Evolutionary conservation across 1,140 invertebrate genomes (phyloP).

Genomic region (Trachelipus rathkii): DNA sequence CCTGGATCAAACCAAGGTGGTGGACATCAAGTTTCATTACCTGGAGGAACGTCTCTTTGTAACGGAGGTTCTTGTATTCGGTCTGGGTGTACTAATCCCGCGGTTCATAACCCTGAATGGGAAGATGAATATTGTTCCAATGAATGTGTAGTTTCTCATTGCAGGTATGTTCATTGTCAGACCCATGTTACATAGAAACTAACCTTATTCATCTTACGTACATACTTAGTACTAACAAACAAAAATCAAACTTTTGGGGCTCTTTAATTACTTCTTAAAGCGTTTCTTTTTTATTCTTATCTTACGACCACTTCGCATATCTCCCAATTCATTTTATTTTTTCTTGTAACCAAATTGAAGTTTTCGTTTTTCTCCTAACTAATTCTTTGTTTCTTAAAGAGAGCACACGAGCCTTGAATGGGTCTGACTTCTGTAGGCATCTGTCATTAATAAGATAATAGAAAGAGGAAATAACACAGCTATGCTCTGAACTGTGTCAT

Average conservation of each 20-base stretch:
- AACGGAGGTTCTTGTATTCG: conserved; percentile 63
- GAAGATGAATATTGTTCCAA: conserved; percentile 96
- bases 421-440: too few species aligned
- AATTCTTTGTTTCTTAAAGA: too few species aligned
- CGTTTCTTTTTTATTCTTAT: not conserved
- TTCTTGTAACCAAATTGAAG: too few species aligned
- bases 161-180: conserved; percentile 57
- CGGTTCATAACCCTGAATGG: conserved; percentile 88
- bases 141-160: conserved; percentile 94
- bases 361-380: too few species aligned
- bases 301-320: not conserved
- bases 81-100: conserved; percentile 83
- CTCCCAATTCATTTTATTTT: not conserved
- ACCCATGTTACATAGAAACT: not conserved
- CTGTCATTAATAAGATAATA: too few species aligned
- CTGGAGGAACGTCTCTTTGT: not conserved
- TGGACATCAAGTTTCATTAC: not conserved
- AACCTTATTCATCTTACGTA: not conserved
- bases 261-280: not conserved
- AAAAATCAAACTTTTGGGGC: not conserved
- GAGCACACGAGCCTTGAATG: too few species aligned
- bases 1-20: conserved; percentile 51
- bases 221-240: not conserved
- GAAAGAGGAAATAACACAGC: too few species aligned
- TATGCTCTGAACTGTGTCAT: too few species aligned